phyloP scores from a whole-genome alignment of 2,797 vertebrate species.

The Liasis olivaceus region DNA sequence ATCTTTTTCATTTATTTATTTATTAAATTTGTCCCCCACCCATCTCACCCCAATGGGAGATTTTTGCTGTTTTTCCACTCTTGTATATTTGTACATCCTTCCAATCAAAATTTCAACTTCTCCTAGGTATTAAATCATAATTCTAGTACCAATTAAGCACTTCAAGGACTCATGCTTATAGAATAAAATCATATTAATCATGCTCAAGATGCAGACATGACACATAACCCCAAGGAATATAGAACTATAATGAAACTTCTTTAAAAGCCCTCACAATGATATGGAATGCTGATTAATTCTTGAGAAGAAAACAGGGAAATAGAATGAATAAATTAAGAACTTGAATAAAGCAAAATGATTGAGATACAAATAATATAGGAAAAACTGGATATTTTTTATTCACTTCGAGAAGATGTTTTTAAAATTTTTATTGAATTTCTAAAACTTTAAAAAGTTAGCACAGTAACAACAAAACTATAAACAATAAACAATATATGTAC shows the following conservation, averaged over 20 bases:
- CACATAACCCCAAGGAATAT: not conserved
- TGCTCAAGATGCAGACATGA: not conserved
- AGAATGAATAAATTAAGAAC: not conserved
- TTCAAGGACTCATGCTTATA: not conserved
- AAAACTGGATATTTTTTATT: not conserved
- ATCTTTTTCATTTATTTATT: not conserved
- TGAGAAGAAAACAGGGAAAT: not conserved
- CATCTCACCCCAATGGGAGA: too few species aligned
- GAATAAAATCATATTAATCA: not conserved
- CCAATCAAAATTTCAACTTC: not conserved
- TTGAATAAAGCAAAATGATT: not conserved
- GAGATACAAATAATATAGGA: not conserved
- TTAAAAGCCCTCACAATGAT: not conserved
- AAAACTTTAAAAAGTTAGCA: not conserved
- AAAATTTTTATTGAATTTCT: not conserved
- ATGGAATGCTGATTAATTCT: not conserved
- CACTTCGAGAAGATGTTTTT: not conserved
- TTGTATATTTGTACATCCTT: not conserved
- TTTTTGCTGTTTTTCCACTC: not conserved
- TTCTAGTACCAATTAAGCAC: not conserved
- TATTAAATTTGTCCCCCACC: too few species aligned
- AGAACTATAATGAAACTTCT: not conserved
- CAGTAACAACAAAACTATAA: not conserved
- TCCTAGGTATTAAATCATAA: not conserved
- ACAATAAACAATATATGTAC: not conserved